These are phyloP conservation scores for Sebastes elongatus DNA, from an alignment of 2,797 vertebrate species.

Conservation along the genomic window DNA sequence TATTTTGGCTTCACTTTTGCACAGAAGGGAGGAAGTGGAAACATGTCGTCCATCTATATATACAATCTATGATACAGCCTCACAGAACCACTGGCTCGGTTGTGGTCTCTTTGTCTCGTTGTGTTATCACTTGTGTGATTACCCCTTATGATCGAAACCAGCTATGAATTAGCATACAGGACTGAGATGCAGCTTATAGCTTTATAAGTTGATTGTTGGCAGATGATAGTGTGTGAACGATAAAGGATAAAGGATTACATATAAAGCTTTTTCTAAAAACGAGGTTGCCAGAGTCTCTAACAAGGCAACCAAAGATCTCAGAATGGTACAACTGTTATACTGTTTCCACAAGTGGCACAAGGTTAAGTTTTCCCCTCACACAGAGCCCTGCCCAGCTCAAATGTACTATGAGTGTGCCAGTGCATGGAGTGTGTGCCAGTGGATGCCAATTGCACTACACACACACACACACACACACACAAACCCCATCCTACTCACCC, in stretches of 20 bases:
- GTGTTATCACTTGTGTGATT: too few species aligned
- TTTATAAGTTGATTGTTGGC: too few species aligned
- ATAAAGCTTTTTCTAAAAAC: constrained; percentile 1
- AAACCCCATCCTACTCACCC: neutral
- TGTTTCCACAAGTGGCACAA: constrained; percentile 50
- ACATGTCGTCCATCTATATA: too few species aligned
- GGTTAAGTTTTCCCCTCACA: constrained; percentile 53
- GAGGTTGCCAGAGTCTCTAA: neutral
- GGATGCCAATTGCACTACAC: constrained; percentile 32
- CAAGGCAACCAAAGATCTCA: constrained; percentile 20
- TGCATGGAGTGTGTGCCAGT: constrained; percentile 29
- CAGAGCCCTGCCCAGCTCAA: constrained; percentile 50
- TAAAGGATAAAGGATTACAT: neutral
- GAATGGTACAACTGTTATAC: constrained; percentile 35
- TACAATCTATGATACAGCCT: too few species aligned
- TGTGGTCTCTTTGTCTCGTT: too few species aligned
- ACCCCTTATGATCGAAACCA: too few species aligned
- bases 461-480: constrained; percentile 4
- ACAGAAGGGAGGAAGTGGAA: too few species aligned
- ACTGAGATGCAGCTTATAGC: too few species aligned
- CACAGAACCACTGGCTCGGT: too few species aligned
- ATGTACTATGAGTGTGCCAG: constrained; percentile 33
- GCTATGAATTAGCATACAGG: too few species aligned
- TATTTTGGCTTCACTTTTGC: too few species aligned
- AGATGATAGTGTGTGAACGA: neutral